Conservation (phyloP, 1,140 invertebrate genomes). For the Aphelenchoides besseyi region DNA sequence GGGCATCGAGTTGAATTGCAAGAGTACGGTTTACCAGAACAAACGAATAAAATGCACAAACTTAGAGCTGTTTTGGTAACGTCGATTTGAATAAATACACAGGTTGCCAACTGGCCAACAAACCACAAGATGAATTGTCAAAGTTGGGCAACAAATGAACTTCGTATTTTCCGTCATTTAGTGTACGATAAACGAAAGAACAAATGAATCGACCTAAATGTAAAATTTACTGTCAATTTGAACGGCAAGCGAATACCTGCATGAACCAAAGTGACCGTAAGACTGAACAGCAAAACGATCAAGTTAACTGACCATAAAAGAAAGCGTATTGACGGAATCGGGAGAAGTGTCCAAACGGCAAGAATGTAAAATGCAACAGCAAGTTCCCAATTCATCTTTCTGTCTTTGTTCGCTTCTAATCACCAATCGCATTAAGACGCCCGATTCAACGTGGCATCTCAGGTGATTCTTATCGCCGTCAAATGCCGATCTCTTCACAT, state of each 20-base stretch:
- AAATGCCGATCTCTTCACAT: too few species aligned
- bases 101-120: background rate
- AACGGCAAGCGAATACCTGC: background rate
- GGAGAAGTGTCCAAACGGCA: background rate
- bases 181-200: background rate
- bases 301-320: background rate
- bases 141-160: slow-evolving; percentile 4
- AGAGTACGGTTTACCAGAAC: background rate
- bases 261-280: background rate
- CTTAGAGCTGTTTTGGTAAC: background rate
- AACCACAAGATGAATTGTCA: background rate
- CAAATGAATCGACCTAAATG: background rate
- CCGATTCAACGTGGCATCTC: too few species aligned
- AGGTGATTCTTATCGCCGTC: too few species aligned
- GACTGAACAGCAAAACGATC: background rate
- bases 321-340: background rate
- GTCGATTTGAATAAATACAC: background rate
- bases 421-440: too few species aligned
- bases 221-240: background rate
- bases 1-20: background rate
- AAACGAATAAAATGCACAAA: background rate
- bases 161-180: background rate
- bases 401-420: too few species aligned
- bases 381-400: background rate
- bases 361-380: background rate